phyloP scores from a whole-genome alignment of 2,888 invertebrate genomes.

The Xestia ashworthii region DNA sequence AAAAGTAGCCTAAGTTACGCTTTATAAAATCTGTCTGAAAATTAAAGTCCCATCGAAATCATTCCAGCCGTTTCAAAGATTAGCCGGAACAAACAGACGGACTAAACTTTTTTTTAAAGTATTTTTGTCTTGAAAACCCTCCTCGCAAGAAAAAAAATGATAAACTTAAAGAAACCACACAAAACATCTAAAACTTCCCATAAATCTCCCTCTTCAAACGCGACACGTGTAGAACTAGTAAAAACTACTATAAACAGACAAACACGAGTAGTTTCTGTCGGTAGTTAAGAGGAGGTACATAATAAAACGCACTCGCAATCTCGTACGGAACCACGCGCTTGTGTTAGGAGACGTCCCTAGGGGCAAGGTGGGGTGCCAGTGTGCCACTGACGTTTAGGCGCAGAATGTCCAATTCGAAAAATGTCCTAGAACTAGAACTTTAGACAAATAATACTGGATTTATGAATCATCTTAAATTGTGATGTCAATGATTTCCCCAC shows the following conservation, averaged over 20 bases:
- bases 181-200: conserved; percentile 7
- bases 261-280: conserved; percentile 29
- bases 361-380: conserved; percentile 18
- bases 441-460: not conserved
- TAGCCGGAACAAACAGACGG: too few relatives aligned
- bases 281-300: conserved; percentile 50
- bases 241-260: conserved; percentile 45
- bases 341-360: conserved; percentile 47
- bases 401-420: too few relatives aligned
- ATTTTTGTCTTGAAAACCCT: too few relatives aligned
- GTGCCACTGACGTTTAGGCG: conserved; percentile 3
- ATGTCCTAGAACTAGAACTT: not conserved
- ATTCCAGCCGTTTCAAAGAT: too few relatives aligned
- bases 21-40: too few relatives aligned
- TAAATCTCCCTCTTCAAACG: conserved; percentile 25
- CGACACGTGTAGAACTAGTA: conserved; percentile 25
- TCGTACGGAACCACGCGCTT: conserved; percentile 36
- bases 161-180: conserved; percentile 1
- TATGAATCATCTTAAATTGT: not conserved
- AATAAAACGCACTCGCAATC: conserved; percentile 64
- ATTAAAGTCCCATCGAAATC: too few relatives aligned
- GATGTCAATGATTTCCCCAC: too few relatives aligned
- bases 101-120: too few relatives aligned
- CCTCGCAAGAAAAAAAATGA: not conserved
- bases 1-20: too few relatives aligned